Evolutionary conservation across 2,797 vertebrate genomes (phyloP).

Genomic region (Scolopax rusticola): DNA sequence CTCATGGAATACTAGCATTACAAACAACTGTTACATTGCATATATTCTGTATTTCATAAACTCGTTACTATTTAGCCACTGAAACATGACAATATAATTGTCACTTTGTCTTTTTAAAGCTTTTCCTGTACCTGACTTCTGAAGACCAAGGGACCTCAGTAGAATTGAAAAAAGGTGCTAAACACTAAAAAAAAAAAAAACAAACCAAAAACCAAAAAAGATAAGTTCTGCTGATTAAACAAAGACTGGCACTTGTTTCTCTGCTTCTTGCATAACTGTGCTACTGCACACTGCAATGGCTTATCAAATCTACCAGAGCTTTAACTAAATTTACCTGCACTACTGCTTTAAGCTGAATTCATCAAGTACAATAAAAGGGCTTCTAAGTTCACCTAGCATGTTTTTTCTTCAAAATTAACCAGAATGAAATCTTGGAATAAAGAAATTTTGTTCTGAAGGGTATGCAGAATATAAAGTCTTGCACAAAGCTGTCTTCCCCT

Average conservation of each 20-base stretch:
- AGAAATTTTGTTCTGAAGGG: neutral
- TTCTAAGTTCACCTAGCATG: neutral
- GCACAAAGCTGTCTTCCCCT: rapidly evolving
- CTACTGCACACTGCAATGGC: neutral
- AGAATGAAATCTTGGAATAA: neutral
- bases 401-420: neutral
- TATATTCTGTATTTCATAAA: neutral
- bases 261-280: neutral
- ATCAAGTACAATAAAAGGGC: neutral
- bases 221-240: neutral
- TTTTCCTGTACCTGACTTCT: neutral
- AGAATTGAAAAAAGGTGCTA: neutral
- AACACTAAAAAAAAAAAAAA: neutral
- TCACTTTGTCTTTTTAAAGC: neutral
- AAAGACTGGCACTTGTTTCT: neutral
- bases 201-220: neutral
- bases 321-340: neutral
- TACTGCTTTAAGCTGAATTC: neutral
- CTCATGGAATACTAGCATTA: neutral
- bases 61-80: neutral
- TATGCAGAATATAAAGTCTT: neutral
- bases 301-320: neutral
- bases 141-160: neutral
- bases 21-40: neutral
- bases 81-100: neutral